phyloP scores from a whole-genome alignment of 92 coral and sea anemone species.

The Epizoanthus scotinus region DNA sequence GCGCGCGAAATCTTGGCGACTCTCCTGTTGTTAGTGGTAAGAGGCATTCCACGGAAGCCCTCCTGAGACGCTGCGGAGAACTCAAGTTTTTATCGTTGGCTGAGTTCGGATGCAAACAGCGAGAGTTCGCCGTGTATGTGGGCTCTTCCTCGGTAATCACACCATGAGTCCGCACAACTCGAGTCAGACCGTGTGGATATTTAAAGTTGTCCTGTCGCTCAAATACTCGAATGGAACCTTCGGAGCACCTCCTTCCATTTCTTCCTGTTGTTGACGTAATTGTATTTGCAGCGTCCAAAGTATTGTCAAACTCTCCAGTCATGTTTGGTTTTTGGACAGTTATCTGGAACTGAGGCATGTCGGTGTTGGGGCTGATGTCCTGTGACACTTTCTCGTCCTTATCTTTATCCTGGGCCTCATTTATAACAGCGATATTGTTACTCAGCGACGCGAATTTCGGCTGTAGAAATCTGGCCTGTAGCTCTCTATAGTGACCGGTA shows the following conservation, averaged over 20 bases:
- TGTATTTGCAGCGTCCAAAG: conserved; percentile 1
- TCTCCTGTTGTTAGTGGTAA: conserved; percentile 6
- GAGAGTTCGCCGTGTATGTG: background rate
- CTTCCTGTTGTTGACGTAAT: conserved; percentile 27
- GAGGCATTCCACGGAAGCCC: conserved; percentile 37
- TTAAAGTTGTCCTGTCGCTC: background rate
- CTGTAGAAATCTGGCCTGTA: conserved; percentile 20
- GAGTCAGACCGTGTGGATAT: background rate
- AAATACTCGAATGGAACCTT: background rate
- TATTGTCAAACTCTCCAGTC: background rate
- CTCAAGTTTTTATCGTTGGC: background rate
- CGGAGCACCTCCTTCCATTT: conserved; percentile 6
- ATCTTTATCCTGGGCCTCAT: conserved; percentile 19
- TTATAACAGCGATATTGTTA: conserved; percentile 17
- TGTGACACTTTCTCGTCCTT: background rate
- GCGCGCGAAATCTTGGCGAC: background rate
- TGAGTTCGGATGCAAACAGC: background rate
- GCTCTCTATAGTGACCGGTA: conserved; percentile 5
- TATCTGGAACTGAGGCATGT: background rate
- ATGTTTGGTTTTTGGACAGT: background rate
- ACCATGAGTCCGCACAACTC: background rate
- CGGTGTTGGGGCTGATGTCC: background rate
- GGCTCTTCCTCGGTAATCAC: background rate
- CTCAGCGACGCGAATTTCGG: conserved; percentile 36
- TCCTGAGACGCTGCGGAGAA: conserved; percentile 34